These are phyloP conservation scores for Parazoanthus swiftii DNA, from an alignment of 92 coral and sea anemone genomes.

Conservation along the genomic window DNA sequence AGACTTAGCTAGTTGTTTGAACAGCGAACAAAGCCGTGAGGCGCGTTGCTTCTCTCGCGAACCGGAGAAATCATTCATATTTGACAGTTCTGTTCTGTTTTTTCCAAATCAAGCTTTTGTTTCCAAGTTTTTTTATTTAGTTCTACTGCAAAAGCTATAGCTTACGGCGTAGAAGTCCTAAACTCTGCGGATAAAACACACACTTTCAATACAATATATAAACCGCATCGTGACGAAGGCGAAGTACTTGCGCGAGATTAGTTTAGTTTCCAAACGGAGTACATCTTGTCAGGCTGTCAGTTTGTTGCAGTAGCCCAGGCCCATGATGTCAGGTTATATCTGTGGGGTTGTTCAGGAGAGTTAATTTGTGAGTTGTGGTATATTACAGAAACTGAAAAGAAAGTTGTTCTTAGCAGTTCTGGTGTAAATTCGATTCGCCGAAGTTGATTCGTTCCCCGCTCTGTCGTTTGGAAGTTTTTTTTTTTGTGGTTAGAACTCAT, in stretches of 20 bases:
- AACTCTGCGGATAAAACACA: not conserved
- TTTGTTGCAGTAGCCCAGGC: not conserved
- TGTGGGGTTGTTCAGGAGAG: not conserved
- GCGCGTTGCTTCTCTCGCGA: not conserved
- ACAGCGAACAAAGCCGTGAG: conserved; percentile 20
- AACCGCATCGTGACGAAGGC: not conserved
- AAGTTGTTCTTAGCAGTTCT: not conserved
- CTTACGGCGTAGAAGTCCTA: not conserved
- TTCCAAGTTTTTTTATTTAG: not conserved
- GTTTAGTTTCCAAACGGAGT: not conserved
- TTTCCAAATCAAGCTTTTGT: not conserved
- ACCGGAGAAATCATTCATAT: not conserved
- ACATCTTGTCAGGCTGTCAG: not conserved
- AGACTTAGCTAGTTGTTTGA: not conserved
- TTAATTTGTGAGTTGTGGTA: not conserved
- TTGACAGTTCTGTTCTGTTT: conserved; percentile 10
- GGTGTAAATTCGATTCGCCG: conserved; percentile 23
- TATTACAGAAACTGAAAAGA: not conserved
- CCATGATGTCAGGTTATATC: not conserved
- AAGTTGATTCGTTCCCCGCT: conserved; percentile 9
- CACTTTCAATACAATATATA: not conserved
- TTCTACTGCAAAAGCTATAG: not conserved
- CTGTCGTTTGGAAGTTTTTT: conserved; percentile 12
- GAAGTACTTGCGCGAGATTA: conserved; percentile 23
- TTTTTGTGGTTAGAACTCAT: conserved; percentile 28